Base-by-base conservation (phyloP, 2,888 invertebrate species). In the Vannuccia rotundouncinata region DNA sequence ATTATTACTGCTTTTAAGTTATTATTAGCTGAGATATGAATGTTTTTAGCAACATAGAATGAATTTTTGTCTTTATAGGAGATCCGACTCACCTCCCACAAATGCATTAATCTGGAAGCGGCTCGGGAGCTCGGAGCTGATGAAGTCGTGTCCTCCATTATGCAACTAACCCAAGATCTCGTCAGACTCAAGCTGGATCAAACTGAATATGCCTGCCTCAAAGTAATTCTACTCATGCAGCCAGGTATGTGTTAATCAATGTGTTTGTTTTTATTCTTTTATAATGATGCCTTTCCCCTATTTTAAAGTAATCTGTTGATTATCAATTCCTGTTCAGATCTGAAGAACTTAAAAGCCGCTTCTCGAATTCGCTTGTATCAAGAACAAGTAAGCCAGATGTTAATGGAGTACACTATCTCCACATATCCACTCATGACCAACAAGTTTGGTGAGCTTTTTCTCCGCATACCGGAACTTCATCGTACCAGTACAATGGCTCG, bases 121-220 rank as follows among this genome's bases (percentile, higher is more conserved):
- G 92, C 92, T 0, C 74, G 81, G 25, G 81, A 82, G 59, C 82
- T 85, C 84, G 92, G 92, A 82, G 90, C 94, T 85, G 93, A 84
- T n/a, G 86, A 94, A 79, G 95, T 95, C 87, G 95, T 96, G 86
- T 94, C 94, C 88, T 91, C 95, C 82, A 95, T 97, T 94, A 91
- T 97, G 84, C 94, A 94, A 87, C 93, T 97, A 89, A 95, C 95
- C 0, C 94, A 95, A 86, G 95, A 95, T 88, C 89, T 97, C 85
- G 90, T 95, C 84, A 90, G 95, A 83, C 90, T 97, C 83, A 91
- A 94, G 84, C 93, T 97, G 59, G 96, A 97, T 89, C 92, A 94
- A 85, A 95, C 95, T 88, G 97, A 97, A 90, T 97, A 95, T 88
- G 95, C 95, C 84, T 95, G 95, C 83, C 92, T 97, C 91, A 97